Base-by-base conservation (phyloP, 2,113 vertebrate genomes). In the Corydoras maculifer region DNA sequence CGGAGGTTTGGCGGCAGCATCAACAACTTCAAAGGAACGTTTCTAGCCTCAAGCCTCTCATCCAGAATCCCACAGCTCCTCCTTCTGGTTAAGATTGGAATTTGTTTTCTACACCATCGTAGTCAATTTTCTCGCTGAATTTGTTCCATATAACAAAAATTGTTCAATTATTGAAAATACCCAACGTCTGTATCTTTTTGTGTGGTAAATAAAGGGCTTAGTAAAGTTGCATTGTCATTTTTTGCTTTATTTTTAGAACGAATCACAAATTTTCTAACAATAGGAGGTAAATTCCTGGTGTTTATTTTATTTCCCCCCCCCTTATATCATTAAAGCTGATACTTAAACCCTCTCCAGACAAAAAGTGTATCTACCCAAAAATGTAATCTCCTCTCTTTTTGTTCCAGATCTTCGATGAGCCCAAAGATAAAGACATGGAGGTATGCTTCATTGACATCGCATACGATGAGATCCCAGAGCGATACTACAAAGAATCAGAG, bases 401-500 rank as follows among this genome's bases (percentile, higher is more conserved):
- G 65, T 81, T 91, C 68, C 87, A 99, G 96, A 99, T 98, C 85
- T 99, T 99, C 81, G 91, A 94, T 81, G 95, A 98, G 86, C 90
- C 92, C 75, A 93, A 95, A 88, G 94, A 95, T 14, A 82, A 94
- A 78, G 97, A 99, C 82, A 89, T 93, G 72, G 95, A 98, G 84
- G 94, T 98, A 65, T 98, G 96, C 83, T 96, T 94, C 51, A 86
- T 99, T 9, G 97, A 98, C 79, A 98, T 99, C 2, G 97, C 94
- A 79, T 97, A 94, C 0, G 97, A 99, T 60, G 97, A 98, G 82
- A 94, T 99, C 80, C 94, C 97, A 0, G 97, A 98, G 79, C 93
- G 97, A 70, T 98, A 98, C 84, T 99, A 97, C 82, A 99, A 99
- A 82, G 97, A 98, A 13, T 94, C 95, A 0, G 97, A 99, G 94